Base-by-base conservation (phyloP, 2,113 vertebrate genomes). In the Phalacrocorax aristotelis region DNA sequence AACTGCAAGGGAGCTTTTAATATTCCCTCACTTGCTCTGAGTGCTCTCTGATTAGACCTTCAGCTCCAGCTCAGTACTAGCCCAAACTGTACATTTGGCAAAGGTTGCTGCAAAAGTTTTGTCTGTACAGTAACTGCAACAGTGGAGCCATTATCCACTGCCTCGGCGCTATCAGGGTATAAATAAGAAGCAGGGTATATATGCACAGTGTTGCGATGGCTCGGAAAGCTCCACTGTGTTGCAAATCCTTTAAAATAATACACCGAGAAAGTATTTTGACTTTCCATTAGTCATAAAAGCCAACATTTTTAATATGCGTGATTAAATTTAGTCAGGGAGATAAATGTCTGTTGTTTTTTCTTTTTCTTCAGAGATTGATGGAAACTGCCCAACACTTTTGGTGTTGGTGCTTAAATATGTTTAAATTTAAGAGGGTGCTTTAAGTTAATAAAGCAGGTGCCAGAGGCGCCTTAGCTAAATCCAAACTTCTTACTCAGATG, bases 11-110 rank as follows among this genome's bases (percentile, higher is more conserved):
- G 91, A 94, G 77, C 57, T 80, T 87, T 95, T 95, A 91, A 79
- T 93, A 93, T 96, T 94, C 82, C 90, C 82, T 95, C 52, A 38
- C 94, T 94, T 58, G 74, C 81, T 93, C 87, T 75, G 81, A 94
- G 93, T 92, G 95, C 86, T 94, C 87, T 87, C 93, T 94, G 96
- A 95, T 93, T 54, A 96, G 89, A 89, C 83, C 94, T 94, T 69
- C 80, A 95, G 61, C 89, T 93, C 81, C 66, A 87, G 77, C 87
- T 79, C 4, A 0, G 32, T 80, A 15, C 87, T 90, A 93, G 71
- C 80, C 90, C 88, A 83, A 72, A 89, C 68, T 90, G 76, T 89
- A 89, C 29, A 23, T 84, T 92, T 97, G 93, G 91, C 89, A 95
- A 68, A 82, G 89, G 69, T 49, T 83, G 42, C 79, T 42, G 66